phyloP scores from a whole-genome alignment of 2,113 vertebrate species.

The Nothoprocta pentlandii region DNA sequence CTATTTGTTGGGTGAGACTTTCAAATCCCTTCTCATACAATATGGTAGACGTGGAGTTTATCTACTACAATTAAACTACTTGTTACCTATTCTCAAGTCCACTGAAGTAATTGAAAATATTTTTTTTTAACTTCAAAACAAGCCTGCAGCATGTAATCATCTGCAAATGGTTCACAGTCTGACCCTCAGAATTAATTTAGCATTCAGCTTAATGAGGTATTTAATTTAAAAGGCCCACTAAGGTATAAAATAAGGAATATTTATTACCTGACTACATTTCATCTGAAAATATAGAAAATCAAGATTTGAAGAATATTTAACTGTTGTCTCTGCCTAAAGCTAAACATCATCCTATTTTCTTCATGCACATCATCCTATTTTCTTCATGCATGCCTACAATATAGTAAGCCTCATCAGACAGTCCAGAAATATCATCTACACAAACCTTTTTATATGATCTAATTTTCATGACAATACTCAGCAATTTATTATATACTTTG shows the following conservation, averaged over 20 bases:
- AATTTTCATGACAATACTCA: constrained; percentile 12
- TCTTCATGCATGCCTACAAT: constrained; percentile 13
- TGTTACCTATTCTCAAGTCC: not conserved
- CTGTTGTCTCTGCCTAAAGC: not conserved
- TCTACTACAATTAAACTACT: not conserved
- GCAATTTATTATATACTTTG: not conserved
- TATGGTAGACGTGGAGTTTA: not conserved
- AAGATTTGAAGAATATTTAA: not conserved
- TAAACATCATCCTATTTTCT: not conserved
- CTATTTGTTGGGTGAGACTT: not conserved
- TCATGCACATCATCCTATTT: not conserved
- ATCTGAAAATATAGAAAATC: not conserved
- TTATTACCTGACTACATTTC: not conserved
- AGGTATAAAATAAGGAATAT: not conserved
- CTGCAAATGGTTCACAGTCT: not conserved
- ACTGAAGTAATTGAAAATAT: not conserved
- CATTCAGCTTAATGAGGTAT: constrained; percentile 6
- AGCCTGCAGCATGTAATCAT: constrained; percentile 3
- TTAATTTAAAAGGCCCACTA: not conserved
- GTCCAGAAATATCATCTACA: constrained; percentile 25
- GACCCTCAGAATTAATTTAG: not conserved
- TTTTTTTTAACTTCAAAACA: constrained; percentile 24
- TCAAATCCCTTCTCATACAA: not conserved
- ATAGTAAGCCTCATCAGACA: not conserved
- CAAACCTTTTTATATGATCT: not conserved